Percentiles rank a stretch among this genome's conserved stretches.
Conservation (phyloP, 2,113 vertebrate species). For the rat (Rattus norvegicus) region GRCr8 NC_086028.1:15144501-15145000, state of each 20-base stretch:
- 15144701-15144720: neutral
- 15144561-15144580: neutral
- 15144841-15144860: neutral
- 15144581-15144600: neutral
- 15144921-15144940: neutral
- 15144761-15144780: neutral
- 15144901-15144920: neutral
- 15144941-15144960: neutral
- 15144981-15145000: neutral
- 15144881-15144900: neutral
- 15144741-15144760: neutral
- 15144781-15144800: neutral
- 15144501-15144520: neutral
- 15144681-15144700: neutral
- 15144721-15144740: neutral
- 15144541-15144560: neutral
- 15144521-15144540: neutral
- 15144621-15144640: neutral
- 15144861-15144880: neutral
- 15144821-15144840: neutral
- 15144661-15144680: neutral
- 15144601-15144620: rapidly evolving
- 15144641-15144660: neutral
- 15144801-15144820: neutral
- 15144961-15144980: neutral